Evolutionary conservation across 2,888 invertebrate genomes (phyloP), one percentile per base, ranked within the genome.

Genomic region (Drosophila subsilvestris): DNA sequence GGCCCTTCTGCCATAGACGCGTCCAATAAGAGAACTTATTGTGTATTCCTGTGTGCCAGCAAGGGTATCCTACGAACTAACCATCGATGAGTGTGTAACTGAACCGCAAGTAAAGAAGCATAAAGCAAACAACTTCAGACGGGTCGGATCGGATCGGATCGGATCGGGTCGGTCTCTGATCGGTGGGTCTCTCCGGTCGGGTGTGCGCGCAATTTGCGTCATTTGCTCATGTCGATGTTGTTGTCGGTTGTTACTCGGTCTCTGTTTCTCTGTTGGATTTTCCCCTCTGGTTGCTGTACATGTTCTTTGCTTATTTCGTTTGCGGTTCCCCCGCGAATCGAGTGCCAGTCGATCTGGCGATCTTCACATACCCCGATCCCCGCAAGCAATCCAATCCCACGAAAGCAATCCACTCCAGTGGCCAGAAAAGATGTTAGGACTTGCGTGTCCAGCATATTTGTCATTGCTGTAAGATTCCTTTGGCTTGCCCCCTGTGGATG

Each of bases 391-490:
- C 27, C 27, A 27, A 27, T 8, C 4, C 32, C 9, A 10, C 32
- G 10, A 67, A 67, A 76, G 59, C 60, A 57, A 56, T 59, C 42
- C 37, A 14, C 6, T 14, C 37, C 37, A 37, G 37, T 37, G 37
- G 37, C 37, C n/a, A 6, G n/a, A n/a, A n/a, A 7, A 37, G n/a
- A 7, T 37, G 37, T 7, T 37, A 0, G 14, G 37, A n/a, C 63
- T 84, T 87, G 82, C 85, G 85, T 86, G 88, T 37, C 58, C 68
- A 67, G 67, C 84, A 79, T 86, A 86, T 88, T 83, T 88, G 83
- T 83, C 88, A 83, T 86, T 73, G 70, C 68, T 66, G 56, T 45
- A 57, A 58, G 72, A 63, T 67, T 49, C 62, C 68, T 60, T 22
- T 32, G 44, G 14, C 37, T 45, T 20, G 27, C 37, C 27, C 29